These are phyloP conservation scores for Flexamia atlantica DNA, from an alignment of 2,888 invertebrate genomes.

Conservation along the genomic window DNA sequence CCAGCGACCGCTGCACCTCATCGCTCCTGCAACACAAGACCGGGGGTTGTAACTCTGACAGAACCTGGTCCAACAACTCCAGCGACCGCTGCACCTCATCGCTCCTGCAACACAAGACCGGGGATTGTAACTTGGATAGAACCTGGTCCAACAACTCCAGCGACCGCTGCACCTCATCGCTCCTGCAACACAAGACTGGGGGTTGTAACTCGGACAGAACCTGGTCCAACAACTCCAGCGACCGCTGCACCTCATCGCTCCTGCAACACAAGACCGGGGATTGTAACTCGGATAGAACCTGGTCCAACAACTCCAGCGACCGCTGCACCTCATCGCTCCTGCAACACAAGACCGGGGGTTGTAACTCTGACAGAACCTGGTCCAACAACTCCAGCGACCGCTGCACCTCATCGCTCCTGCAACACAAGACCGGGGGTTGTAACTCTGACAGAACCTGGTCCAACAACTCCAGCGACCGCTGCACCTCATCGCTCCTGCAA, in stretches of 20 bases:
- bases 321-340: conserved; percentile 93
- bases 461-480: conserved; percentile 91
- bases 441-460: conserved; percentile 94
- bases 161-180: conserved; percentile 93
- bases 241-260: conserved; percentile 92
- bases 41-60: conserved; percentile 96
- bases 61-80: conserved; percentile 92
- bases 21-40: too few species aligned
- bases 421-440: too few species aligned
- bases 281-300: conserved; percentile 94
- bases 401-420: too few species aligned
- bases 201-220: conserved; percentile 95
- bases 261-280: too few species aligned
- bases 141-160: conserved; percentile 93
- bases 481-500: conserved; percentile 93
- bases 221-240: conserved; percentile 91
- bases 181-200: conserved; percentile 93
- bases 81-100: conserved; percentile 94
- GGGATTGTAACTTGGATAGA: conserved; percentile 93
- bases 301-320: conserved; percentile 92
- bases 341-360: too few species aligned
- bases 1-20: too few species aligned
- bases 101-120: too few species aligned
- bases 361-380: too few species aligned
- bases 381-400: too few species aligned